phyloP scores from a whole-genome alignment of 2,797 vertebrate species.

The Protosalanx chinensis region DNA sequence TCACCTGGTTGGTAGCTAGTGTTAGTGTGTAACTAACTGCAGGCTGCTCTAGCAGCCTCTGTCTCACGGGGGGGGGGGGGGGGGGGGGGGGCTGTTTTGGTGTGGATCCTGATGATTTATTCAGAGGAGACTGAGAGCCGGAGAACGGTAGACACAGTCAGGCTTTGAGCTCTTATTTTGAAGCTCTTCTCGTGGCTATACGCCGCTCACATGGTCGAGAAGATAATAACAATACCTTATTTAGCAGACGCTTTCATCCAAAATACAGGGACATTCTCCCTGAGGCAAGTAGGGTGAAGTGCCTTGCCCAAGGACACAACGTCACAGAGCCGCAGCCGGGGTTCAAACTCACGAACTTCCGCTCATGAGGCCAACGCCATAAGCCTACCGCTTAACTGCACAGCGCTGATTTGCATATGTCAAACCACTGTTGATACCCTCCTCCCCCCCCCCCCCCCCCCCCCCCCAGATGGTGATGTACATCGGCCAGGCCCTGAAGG shows the following conservation, averaged over 20 bases:
- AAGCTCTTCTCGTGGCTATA: neutral
- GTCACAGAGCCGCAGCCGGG: too few species aligned
- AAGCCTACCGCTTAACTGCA: too few species aligned
- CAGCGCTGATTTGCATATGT: neutral
- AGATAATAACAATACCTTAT: neutral
- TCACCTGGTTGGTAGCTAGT: constrained; percentile 16
- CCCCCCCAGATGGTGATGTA: constrained; percentile 89
- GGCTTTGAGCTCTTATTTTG: constrained; percentile 23
- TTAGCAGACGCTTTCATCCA: too few species aligned
- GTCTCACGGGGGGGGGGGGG: too few species aligned
- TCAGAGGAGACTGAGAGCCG: constrained; percentile 38
- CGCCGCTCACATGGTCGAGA: neutral
- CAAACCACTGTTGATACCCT: neutral
- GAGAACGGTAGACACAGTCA: constrained; percentile 26
- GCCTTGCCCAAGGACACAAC: too few species aligned
- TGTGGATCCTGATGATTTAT: constrained; percentile 49
- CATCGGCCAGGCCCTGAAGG: constrained; percentile 90
- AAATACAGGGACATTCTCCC: too few species aligned
- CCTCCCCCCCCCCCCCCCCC: neutral
- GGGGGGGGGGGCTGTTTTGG: too few species aligned
- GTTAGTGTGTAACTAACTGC: constrained; percentile 35
- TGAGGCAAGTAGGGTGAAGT: too few species aligned
- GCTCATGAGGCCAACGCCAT: too few species aligned
- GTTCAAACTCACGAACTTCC: too few species aligned
- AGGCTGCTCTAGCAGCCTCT: constrained; percentile 28